Evolutionary conservation across 2,888 invertebrate genomes (phyloP).

Genomic region (Subacronicta megacephala): DNA sequence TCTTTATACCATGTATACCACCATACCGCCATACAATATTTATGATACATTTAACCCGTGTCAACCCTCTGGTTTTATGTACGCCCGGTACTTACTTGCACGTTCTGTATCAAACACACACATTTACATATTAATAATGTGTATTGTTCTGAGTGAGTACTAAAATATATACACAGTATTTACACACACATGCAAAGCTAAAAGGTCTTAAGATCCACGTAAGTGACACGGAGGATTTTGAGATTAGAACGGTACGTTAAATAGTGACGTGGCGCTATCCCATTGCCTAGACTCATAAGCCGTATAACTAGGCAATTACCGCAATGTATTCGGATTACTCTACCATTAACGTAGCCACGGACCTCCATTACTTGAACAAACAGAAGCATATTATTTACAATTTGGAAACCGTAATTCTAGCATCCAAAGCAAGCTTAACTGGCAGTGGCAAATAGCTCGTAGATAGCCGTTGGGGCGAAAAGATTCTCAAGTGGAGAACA

Average conservation of each 20-base stretch:
- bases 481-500: too few species aligned
- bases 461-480: too few species aligned
- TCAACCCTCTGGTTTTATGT: conserved; percentile 19
- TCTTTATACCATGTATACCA: too few species aligned
- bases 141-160: not conserved
- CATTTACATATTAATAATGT: conserved; percentile 4
- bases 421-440: too few species aligned
- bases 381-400: too few species aligned
- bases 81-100: conserved; percentile 11
- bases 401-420: too few species aligned
- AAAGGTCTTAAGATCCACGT: conserved; percentile 4
- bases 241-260: conserved; percentile 24
- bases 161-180: too few species aligned
- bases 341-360: too few species aligned
- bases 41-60: conserved; percentile 15
- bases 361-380: too few species aligned
- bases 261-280: conserved; percentile 14
- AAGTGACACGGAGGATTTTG: conserved; percentile 26
- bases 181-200: conserved; percentile 3
- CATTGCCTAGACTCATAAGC: not conserved
- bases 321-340: too few species aligned
- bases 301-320: not conserved
- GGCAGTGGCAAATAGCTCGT: too few species aligned
- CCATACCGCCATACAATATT: conserved; percentile 7
- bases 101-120: conserved; percentile 9